Conservation (phyloP, 2,888 invertebrate genomes). For the Trypoxylon attenuatum region DNA sequence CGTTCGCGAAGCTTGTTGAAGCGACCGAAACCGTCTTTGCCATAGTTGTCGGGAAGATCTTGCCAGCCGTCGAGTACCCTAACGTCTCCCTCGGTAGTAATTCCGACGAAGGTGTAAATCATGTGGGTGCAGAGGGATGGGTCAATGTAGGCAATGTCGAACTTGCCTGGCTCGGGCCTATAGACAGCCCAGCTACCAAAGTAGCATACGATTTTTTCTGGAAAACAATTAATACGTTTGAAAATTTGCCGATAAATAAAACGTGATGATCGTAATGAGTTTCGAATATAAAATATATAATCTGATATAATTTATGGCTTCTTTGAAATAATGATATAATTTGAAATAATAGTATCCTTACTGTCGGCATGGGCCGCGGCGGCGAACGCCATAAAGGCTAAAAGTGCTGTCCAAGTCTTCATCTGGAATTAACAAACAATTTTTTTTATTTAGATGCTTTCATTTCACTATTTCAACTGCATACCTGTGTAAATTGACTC, state of each 20-base stretch:
- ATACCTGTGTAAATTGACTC: no score
- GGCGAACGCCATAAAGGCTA: constrained; percentile 29
- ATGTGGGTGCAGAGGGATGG: constrained; percentile 84
- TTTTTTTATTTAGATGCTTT: no score
- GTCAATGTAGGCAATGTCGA: constrained; percentile 81
- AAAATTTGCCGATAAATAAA: not conserved
- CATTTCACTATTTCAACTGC: no score
- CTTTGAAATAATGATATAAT: no score
- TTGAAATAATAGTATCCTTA: constrained; percentile 32
- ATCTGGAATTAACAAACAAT: constrained; percentile 39
- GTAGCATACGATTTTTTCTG: constrained; percentile 84
- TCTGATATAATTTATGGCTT: no score
- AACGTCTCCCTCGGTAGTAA: constrained; percentile 76
- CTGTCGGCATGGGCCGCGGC: constrained; percentile 20
- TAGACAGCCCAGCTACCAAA: constrained; percentile 87
- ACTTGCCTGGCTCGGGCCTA: constrained; percentile 80
- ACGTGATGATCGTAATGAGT: not conserved
- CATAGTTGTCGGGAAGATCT: constrained; percentile 78
- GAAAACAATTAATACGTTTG: not conserved
- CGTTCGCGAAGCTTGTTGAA: constrained; percentile 77
- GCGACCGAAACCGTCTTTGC: constrained; percentile 76
- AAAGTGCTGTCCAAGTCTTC: constrained; percentile 31
- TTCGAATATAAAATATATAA: no score
- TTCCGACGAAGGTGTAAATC: constrained; percentile 84
- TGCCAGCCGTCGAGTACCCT: constrained; percentile 78